A percentile compares a stretch with the other conserved stretches of the same genome.
These are phyloP conservation scores for Sebastes paucispinis DNA, from an alignment of 2,797 vertebrate species.

Conservation along the genomic window DNA sequence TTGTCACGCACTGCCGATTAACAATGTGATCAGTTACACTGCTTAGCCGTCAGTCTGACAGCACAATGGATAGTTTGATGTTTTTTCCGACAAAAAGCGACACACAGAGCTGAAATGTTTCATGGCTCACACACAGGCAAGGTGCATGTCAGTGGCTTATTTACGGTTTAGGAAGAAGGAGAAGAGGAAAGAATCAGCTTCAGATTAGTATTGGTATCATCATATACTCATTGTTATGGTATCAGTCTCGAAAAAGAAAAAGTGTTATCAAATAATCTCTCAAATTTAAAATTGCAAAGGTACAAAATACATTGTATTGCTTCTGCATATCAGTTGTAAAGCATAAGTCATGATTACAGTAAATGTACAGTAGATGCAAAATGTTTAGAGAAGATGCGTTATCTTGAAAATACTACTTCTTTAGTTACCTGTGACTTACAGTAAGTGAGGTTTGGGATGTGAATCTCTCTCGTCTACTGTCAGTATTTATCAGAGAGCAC, in stretches of 20 bases:
- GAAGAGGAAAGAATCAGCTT: not conserved
- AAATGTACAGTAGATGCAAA: not conserved
- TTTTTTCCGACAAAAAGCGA: too few relatives aligned
- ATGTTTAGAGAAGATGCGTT: not conserved
- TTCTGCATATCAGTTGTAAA: not conserved
- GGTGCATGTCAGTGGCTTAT: not conserved
- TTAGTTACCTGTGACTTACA: constrained; percentile 13
- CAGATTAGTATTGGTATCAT: not conserved
- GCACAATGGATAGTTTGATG: not conserved
- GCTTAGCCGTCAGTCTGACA: not conserved
- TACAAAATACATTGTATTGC: not conserved
- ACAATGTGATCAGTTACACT: not conserved
- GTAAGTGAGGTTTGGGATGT: constrained; percentile 1
- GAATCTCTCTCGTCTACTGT: constrained; percentile 14
- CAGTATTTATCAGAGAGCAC: constrained; percentile 22
- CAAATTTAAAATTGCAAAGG: not conserved
- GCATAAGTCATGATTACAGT: not conserved
- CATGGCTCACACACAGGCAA: not conserved
- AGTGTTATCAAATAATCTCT: not conserved
- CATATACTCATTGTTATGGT: not conserved
- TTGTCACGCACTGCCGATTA: not conserved
- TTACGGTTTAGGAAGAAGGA: not conserved
- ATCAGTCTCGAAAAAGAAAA: not conserved
- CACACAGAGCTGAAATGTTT: not conserved
- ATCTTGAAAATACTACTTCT: not conserved